Evolutionary conservation across 2,113 vertebrate genomes (phyloP).

Genomic region (Boulengeromyrus knoepffleri): DNA sequence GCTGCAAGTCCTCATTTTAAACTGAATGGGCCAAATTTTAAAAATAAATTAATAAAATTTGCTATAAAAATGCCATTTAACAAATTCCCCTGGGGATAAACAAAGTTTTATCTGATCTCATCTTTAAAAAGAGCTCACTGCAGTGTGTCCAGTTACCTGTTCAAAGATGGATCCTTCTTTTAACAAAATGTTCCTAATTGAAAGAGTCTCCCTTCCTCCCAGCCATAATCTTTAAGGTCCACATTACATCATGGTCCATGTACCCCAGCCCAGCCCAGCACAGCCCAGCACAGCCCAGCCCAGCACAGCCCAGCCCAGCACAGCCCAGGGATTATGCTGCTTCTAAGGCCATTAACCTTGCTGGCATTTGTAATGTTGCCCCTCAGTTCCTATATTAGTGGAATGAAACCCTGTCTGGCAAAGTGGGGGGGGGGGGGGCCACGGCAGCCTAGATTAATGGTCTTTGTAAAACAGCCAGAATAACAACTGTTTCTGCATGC

Average conservation of each 20-base stretch:
- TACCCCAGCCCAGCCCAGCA: slow-evolving; percentile 44
- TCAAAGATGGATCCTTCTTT: background rate
- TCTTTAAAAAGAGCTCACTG: background rate
- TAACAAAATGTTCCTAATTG: slow-evolving; percentile 4
- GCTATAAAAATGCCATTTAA: background rate
- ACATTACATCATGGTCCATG: slow-evolving; percentile 39
- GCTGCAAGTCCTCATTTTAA: background rate
- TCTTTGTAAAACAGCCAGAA: slow-evolving; percentile 55
- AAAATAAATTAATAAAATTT: background rate
- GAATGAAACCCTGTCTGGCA: slow-evolving; percentile 51
- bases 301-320: too few species aligned
- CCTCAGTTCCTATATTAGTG: slow-evolving; percentile 56
- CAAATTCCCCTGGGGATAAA: background rate
- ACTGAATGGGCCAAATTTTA: background rate
- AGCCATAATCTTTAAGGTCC: slow-evolving; percentile 37
- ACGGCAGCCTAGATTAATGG: slow-evolving; percentile 58
- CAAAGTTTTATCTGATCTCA: background rate
- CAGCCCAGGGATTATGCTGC: slow-evolving; percentile 51
- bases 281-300: slow-evolving; percentile 46
- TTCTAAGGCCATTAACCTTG: slow-evolving; percentile 57
- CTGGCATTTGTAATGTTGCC: slow-evolving; percentile 54
- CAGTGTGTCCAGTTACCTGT: background rate
- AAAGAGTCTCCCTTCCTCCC: background rate
- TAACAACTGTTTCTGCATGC: slow-evolving; percentile 54
- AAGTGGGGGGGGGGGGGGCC: slow-evolving; percentile 49